Base-by-base conservation (phyloP, 2,113 vertebrate genomes). In the Phalacrocorax aristotelis region DNA sequence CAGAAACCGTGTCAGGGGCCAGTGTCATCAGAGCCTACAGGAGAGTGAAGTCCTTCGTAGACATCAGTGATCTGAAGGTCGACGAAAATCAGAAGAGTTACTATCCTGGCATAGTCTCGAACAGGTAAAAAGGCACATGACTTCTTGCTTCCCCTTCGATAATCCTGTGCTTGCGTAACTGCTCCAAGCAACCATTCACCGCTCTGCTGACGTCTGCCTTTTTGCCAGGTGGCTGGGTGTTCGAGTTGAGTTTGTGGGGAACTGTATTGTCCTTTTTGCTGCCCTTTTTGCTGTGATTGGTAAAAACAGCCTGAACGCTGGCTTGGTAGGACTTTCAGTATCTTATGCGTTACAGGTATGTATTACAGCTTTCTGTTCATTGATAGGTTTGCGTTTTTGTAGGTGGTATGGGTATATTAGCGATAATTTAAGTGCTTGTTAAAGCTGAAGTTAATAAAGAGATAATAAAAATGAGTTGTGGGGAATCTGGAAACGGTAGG, bases 321-420 rank as follows among this genome's bases (percentile, higher is more conserved):
- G 99, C 18, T 93, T 99, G 5, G 99, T 99, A 69, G 99, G 99
- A 48, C 99, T 99, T 38, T 99, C 99, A 0, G 99, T 99, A 75
- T 99, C 99, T 23, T 99, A 99, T 1, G 99, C 99, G 0, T 97
- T 99, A 7, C 99, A 99, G 99, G 99, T 99, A 93, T 0, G 52
- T 72, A 21, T 38, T 48, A 49, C 1, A 40, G 61, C 36, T 61
- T 26, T 65, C 42, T 70, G 30, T n/a, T 83, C 30, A 1, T 7
- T 40, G 12, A 12, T 27, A 17, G 11, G 26, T 58, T 91, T 70
- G 16, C 11, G 3, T 66, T 88, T 76, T 44, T 76, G 55, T 70
- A 46, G 34, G 5, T 34, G 13, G 15, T 57, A 5, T 30, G 60
- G 60, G 12, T 74, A 9, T 38, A 42, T 48, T 52, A 58, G 25